Base-by-base conservation (phyloP, 1,140 invertebrate species). In the Augochlora pura region DNA sequence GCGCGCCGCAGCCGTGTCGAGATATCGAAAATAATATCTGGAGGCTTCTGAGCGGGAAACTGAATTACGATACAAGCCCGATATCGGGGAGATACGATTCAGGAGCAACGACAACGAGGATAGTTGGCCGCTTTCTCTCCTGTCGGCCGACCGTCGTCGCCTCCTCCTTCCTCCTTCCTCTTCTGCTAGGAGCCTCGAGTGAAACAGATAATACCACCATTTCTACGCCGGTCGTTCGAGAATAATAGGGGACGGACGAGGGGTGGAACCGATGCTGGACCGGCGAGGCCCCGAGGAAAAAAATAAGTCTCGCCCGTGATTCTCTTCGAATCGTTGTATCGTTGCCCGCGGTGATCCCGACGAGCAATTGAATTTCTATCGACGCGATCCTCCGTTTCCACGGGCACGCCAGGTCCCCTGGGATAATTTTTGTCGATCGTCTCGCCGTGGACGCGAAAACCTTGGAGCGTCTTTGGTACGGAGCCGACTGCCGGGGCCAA, bases 1-100 rank as follows among this genome's bases (percentile, higher is more conserved):
- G 18, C 63, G n/a, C 67, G 25, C 32, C 39, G 52, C 62, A 16
- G 67, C 62, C 52, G 76, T 64, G 75, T 84, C 68, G 84, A 88
- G 86, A 91, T 87, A 88, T 87, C 89, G 87, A 91, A 91, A 91
- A 91, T 91, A 91, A 91, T 91, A 92, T 88, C 88, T 78, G 69
- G 86, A 80, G 85, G 80, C 73, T 87, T 84, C 84, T 80, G 83
- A 71, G 66, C 67, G 70, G 71, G 77, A 90, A 90, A 90, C 86
- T 88, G 87, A 91, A 90, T 91, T 92, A 89, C 87, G 86, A 86
- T 82, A 81, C 73, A 83, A 74, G 84, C 86, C 80, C 83, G 86
- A 87, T 88, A 87, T 88, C 87, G 83, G 16, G 59, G 32, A 88
- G 87, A 89, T 84, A 80, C 85, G 86, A 85, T 88, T 88, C 86